Conservation (phyloP, 2,888 invertebrate species). For the Sminthurinus aureus region DNA sequence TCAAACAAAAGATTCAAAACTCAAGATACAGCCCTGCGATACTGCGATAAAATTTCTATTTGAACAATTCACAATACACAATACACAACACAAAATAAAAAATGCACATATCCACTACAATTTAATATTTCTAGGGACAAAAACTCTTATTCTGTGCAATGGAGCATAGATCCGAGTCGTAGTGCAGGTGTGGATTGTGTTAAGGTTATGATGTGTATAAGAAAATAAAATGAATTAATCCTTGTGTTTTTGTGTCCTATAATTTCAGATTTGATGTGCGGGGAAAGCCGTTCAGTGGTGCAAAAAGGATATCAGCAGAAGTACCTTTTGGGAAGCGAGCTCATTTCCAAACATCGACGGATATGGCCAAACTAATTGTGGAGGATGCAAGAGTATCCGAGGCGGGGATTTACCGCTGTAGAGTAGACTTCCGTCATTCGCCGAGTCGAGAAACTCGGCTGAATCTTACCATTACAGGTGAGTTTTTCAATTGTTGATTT, state of each 20-base stretch:
- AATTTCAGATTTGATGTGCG: slow-evolving; percentile 58
- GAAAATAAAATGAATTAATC: no score
- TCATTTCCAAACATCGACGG: slow-evolving; percentile 52
- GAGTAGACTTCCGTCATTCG: slow-evolving; percentile 60
- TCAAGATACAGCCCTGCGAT: no score
- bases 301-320: slow-evolving; percentile 58
- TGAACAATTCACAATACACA: no score
- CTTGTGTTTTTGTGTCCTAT: background rate
- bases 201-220: no score
- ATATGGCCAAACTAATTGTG: slow-evolving; percentile 59
- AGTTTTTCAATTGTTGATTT: background rate
- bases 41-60: no score
- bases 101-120: no score
- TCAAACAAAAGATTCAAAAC: no score
- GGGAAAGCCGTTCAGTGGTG: slow-evolving; percentile 58
- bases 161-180: no score
- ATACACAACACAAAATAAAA: no score
- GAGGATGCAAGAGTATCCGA: slow-evolving; percentile 54
- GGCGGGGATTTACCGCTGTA: slow-evolving; percentile 58
- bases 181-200: no score
- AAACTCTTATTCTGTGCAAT: no score
- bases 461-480: slow-evolving; percentile 59
- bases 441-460: slow-evolving; percentile 58
- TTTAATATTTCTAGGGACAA: no score
- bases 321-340: slow-evolving; percentile 59